Conservation (phyloP, 2,888 invertebrate genomes). For the Drosophila cognata region DNA sequence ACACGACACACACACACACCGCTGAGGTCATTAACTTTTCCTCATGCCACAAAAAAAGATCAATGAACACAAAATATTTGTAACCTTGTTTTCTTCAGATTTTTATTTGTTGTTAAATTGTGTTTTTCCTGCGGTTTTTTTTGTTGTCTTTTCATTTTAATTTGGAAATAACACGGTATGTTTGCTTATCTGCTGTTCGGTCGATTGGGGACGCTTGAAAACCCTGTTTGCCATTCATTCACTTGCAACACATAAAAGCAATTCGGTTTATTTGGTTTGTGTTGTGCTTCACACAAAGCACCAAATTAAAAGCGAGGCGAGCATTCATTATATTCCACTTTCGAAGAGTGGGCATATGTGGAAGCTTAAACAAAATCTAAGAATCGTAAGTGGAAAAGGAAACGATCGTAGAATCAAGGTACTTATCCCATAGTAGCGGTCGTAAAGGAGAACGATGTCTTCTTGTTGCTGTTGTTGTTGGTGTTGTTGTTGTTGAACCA, state of each 20-base stretch:
- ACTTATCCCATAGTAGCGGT: no score
- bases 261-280: slow-evolving; percentile 68
- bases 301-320: slow-evolving; percentile 21
- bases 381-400: background rate
- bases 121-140: slow-evolving; percentile 4
- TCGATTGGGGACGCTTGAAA: background rate
- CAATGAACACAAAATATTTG: background rate
- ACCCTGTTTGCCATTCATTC: slow-evolving; percentile 6
- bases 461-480: slow-evolving; percentile 4
- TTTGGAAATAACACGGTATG: background rate
- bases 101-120: slow-evolving; percentile 4
- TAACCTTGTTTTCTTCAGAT: background rate
- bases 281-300: slow-evolving; percentile 30
- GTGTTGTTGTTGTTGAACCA: slow-evolving; percentile 10
- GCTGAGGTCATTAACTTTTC: slow-evolving; percentile 48
- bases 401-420: background rate
- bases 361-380: background rate
- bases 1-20: slow-evolving; percentile 7
- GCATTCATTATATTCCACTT: background rate
- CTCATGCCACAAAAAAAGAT: slow-evolving; percentile 14
- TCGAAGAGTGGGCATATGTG: background rate
- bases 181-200: background rate
- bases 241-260: slow-evolving; percentile 42
- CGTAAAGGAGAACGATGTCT: background rate
- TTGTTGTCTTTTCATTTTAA: slow-evolving; percentile 3